phyloP scores from a whole-genome alignment of 2,888 invertebrate genomes.

The Dinocampus coccinellae region DNA sequence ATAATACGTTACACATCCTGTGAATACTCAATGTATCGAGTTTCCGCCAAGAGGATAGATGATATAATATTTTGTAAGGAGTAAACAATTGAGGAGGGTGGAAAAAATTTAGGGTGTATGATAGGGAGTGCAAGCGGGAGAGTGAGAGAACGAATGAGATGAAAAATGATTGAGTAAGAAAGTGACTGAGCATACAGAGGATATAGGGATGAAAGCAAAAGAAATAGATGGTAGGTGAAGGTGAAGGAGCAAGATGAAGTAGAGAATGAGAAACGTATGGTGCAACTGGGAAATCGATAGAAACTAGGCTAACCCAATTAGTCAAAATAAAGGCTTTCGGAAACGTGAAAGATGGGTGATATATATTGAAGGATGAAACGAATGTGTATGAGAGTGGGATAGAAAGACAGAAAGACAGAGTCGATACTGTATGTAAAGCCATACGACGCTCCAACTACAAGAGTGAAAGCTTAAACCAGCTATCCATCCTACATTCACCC shows the following conservation, averaged over 20 bases:
- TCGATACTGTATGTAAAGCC: neutral
- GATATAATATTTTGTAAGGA: neutral
- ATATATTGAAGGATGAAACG: conserved; percentile 24
- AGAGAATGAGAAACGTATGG: conserved; percentile 43
- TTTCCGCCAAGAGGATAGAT: conserved; percentile 13
- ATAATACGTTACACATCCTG: conserved; percentile 36
- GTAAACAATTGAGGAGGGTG: conserved; percentile 6
- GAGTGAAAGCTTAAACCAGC: conserved; percentile 28
- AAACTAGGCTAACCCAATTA: conserved; percentile 63
- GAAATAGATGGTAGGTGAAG: no score
- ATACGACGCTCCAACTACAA: neutral
- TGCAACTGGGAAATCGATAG: conserved; percentile 55
- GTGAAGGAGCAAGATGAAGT: no score
- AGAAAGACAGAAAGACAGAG: neutral
- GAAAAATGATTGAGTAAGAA: no score
- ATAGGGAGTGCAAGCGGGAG: conserved; percentile 8
- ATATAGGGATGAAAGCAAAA: no score
- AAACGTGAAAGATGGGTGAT: conserved; percentile 47
- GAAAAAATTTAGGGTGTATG: neutral
- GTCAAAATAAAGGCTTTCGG: conserved; percentile 58
- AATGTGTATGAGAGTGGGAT: neutral
- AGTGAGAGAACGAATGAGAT: conserved; percentile 22
- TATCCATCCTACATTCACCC: no score
- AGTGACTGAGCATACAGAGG: no score
- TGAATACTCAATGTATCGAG: conserved; percentile 35